Evolutionary conservation across 2,888 invertebrate genomes (phyloP).

Genomic region (Drosophila pseudotakahashii): DNA sequence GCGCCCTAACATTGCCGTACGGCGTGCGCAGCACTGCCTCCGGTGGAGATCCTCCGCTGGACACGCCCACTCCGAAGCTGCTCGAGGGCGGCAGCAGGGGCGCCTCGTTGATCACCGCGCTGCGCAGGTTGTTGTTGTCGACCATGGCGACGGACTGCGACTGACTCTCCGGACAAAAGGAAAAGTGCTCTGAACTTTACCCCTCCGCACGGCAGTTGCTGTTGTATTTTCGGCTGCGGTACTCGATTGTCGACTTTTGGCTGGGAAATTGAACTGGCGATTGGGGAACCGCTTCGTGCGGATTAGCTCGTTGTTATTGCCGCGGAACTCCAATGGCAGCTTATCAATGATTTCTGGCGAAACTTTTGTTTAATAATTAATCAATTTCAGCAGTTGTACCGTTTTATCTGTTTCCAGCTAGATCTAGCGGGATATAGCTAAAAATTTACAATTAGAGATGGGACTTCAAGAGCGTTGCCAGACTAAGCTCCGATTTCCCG

Average conservation of each 20-base stretch:
- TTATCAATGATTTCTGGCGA: not conserved
- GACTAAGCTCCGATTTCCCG: not conserved
- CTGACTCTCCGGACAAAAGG: constrained; percentile 20
- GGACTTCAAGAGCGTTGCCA: not conserved
- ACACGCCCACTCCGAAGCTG: constrained; percentile 23
- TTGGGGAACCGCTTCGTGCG: not conserved
- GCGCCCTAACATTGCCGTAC: constrained; percentile 76
- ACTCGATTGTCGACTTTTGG: not conserved
- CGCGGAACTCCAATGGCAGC: not conserved
- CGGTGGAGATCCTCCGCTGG: constrained; percentile 23
- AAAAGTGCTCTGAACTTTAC: constrained; percentile 40
- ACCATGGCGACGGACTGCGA: constrained; percentile 57
- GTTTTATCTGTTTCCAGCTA: not conserved
- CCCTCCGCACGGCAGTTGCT: constrained; percentile 20
- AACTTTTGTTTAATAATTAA: constrained; percentile 4
- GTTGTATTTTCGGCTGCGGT: not conserved
- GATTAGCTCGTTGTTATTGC: not conserved
- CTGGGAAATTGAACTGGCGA: not conserved
- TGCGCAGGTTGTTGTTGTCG: constrained; percentile 75
- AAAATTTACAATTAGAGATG: not conserved
- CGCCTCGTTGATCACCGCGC: constrained; percentile 76
- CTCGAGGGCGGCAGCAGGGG: constrained; percentile 62
- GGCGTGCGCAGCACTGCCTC: constrained; percentile 75
- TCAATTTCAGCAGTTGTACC: constrained; percentile 2
- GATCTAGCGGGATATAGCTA: not conserved